These are phyloP conservation scores for Corythornis madagascariensis DNA, from an alignment of 2,113 vertebrate species.

Conservation along the genomic window DNA sequence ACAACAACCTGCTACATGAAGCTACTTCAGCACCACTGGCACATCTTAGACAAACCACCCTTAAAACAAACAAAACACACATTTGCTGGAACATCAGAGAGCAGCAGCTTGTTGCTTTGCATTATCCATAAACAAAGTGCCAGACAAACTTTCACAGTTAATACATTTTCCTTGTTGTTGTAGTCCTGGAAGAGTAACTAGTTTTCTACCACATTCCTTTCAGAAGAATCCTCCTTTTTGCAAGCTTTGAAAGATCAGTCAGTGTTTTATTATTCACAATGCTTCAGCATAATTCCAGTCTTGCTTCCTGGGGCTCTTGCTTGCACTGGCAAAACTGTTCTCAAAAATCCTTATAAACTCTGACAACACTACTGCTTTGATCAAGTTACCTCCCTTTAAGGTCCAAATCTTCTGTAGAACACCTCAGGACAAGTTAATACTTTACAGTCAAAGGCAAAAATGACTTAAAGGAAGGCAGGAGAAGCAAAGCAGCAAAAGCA, in stretches of 20 bases:
- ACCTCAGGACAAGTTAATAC: background rate
- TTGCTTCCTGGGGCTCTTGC: background rate
- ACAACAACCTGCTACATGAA: background rate
- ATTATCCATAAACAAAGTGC: background rate
- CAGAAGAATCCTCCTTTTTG: background rate
- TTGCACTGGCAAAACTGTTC: background rate
- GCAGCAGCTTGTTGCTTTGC: background rate
- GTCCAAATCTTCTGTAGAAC: background rate
- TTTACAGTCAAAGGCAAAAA: background rate
- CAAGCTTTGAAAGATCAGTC: background rate
- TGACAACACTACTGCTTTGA: background rate
- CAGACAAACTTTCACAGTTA: background rate
- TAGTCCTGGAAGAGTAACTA: background rate
- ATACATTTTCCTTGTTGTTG: background rate
- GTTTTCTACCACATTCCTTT: background rate
- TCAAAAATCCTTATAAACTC: fast-evolving
- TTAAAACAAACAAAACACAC: background rate
- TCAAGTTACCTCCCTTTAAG: background rate
- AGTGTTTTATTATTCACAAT: background rate
- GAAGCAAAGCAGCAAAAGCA: background rate
- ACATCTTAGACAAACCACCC: background rate
- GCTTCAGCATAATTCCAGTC: background rate
- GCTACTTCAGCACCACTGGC: background rate
- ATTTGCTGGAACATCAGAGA: background rate
- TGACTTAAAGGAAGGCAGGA: background rate